phyloP scores from a whole-genome alignment of 2,113 vertebrate species.

The Desmodus rotundus region DNA sequence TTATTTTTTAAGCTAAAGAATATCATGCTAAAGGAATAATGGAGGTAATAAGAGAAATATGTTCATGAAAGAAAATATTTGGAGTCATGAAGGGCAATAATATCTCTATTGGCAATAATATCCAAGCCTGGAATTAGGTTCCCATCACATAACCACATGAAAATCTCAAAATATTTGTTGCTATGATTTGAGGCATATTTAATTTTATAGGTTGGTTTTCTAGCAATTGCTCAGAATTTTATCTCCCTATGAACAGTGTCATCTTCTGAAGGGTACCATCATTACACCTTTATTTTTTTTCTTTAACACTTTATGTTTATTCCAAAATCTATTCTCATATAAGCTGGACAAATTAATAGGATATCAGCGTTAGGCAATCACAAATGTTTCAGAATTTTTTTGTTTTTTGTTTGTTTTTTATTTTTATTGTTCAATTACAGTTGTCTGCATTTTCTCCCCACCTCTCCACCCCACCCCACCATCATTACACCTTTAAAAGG shows the following conservation, averaged over 20 bases:
- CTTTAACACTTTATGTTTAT: neutral
- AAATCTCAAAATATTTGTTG: neutral
- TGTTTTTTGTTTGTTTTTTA: too few relatives aligned
- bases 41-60: neutral
- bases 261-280: too few relatives aligned
- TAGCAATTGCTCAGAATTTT: neutral
- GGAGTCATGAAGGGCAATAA: neutral
- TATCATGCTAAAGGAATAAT: neutral
- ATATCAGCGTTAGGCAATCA: neutral
- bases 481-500: constrained; percentile 53
- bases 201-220: neutral
- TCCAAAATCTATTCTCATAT: neutral
- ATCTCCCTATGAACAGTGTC: constrained; percentile 21
- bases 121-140: neutral
- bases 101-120: neutral
- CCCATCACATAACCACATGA: neutral
- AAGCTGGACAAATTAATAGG: neutral
- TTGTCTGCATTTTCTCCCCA: too few relatives aligned
- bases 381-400: constrained; percentile 8
- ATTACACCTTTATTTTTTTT: too few relatives aligned
- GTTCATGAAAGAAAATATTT: neutral
- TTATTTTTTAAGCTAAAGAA: constrained; percentile 37
- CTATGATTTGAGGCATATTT: neutral
- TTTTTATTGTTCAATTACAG: too few relatives aligned
- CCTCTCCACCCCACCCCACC: too few relatives aligned